Percentiles rank a stretch among this genome's conserved stretches.
Conservation (phyloP, 92 coral and sea anemone species). For the Bergia puertoricense region DNA sequence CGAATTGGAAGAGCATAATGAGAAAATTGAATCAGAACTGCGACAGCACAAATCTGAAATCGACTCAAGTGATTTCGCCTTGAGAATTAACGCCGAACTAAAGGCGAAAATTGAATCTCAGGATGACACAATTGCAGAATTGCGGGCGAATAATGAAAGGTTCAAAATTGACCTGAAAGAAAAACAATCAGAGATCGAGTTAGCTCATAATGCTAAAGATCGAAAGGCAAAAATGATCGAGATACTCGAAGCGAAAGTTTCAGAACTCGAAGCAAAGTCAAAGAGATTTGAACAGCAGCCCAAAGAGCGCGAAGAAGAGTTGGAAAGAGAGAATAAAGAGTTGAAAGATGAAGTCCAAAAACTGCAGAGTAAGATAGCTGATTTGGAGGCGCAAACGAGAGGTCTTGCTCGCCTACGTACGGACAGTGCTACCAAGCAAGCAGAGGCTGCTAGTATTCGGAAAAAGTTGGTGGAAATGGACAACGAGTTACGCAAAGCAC, state of each 20-base stretch:
- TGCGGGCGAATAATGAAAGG: slow-evolving; percentile 34
- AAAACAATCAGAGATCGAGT: slow-evolving; percentile 36
- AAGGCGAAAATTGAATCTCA: slow-evolving; percentile 42
- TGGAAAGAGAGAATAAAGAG: slow-evolving; percentile 60
- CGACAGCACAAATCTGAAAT: slow-evolving; percentile 44
- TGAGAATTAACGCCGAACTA: slow-evolving; percentile 29
- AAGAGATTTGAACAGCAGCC: slow-evolving; percentile 38
- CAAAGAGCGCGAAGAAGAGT: slow-evolving; percentile 18
- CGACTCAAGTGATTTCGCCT: slow-evolving; percentile 36
- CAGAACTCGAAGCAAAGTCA: slow-evolving; percentile 21
- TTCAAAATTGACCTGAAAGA: slow-evolving; percentile 33
- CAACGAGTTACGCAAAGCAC: slow-evolving; percentile 21
- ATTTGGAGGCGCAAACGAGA: slow-evolving; percentile 59
- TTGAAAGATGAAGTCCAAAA: slow-evolving; percentile 49
- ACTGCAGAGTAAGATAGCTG: slow-evolving; percentile 51
- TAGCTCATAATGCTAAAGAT: slow-evolving; percentile 29
- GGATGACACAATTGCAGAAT: slow-evolving; percentile 24
- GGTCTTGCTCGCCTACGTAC: slow-evolving; percentile 19
- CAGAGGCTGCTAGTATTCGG: slow-evolving; percentile 7
- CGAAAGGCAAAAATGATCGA: slow-evolving; percentile 37
- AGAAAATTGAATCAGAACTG: slow-evolving; percentile 27
- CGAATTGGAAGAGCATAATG: slow-evolving; percentile 39
- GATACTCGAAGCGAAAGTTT: slow-evolving; percentile 10
- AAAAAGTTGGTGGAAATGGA: slow-evolving; percentile 23
- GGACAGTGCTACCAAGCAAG: slow-evolving; percentile 1